Evolutionary conservation across 2,113 vertebrate genomes (phyloP), one percentile per base, ranked within the genome.

Genomic region (Phyllopteryx taeniolatus): DNA sequence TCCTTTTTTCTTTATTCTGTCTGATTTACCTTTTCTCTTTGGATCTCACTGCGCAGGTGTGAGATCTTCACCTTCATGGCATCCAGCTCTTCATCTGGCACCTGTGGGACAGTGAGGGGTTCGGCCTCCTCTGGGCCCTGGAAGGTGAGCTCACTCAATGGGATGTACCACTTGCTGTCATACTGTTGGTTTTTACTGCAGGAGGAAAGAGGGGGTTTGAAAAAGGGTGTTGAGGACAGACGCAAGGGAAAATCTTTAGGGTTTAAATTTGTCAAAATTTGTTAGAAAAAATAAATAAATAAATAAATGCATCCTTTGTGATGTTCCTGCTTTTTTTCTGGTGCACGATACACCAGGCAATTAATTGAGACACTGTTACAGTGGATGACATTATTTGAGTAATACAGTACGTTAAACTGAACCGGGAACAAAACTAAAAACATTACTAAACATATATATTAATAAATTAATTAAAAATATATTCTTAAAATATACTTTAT

Each of bases 91-190:
- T 99, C 97, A 0, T 99, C 98, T 0, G 95, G 93, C 75, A 96
- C 95, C 86, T 98, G 93, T 0, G 97, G 95, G 85, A 99, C 94
- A 31, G 95, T 91, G 2, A 92, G 91, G 0, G 93, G 92, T 79
- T 99, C 97, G 0, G 93, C 81, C 76, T 99, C 98, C n/a, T 98
- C 97, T 5, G 95, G 90, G 5, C 92, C 93, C 88, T 99, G 97
- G 92, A 99, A 98, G 82, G 93, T 96, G 83, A 99, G 95, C 81
- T 99, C 97, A 2, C 92, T 93, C 73, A 99, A 93, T 0, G 97
- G 97, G 81, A 98, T 94, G 92, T 99, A 98, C 96, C 97, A 99
- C 74, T 99, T 99, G 61, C 95, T 96, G 91, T 99, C 98, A 2
- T 99, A 99, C 31, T 98, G 96, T 77, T 98, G 98, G 85, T 93